Evolutionary conservation across 2,888 invertebrate genomes (phyloP), one percentile per base, ranked within the genome.

Genomic region (Elysia crispata): DNA sequence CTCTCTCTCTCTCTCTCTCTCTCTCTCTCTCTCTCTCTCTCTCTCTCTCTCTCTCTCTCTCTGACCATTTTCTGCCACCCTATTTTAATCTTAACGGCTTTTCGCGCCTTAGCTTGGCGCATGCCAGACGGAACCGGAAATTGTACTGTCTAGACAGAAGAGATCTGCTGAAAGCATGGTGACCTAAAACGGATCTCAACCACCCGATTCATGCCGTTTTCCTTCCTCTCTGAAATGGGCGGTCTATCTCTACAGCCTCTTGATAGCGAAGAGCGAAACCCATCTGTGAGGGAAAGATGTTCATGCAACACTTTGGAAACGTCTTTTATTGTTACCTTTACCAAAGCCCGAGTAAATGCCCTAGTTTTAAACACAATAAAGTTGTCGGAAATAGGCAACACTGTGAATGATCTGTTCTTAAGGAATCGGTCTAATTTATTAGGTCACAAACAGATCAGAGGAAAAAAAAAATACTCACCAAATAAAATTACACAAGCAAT

Each of bases 1-100:
- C 6, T 60, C 75, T 75, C 6, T 30, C 75, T 60, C 3, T 60
- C 60, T 60, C 31, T 62, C 33, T 62, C 76, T 62, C 64, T 64
- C 30, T 76, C 30, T 23, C 49, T 31, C 15, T 31, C 75, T 23
- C n/a, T 20, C 57, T 23, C 60, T 30, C 20, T 62, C 28, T n/a
- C 62, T 30, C 28, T 57, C 57, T 18, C 31, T 57, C 60, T 31
- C 18, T n/a, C 33, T 49, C 6, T 25, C 49, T 49, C 49, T 49
- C 41, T 41, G 41, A 11, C 66, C 66, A 5, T 30, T 31, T 31
- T 23, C 25, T 23, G 49, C 41, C 41, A 23, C 41, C 66, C 23
- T 50, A 15, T 25, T 6, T 64, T 33, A 8, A 11, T 23, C 57
- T 23, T n/a, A 50, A n/a, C 20, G 31, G 15, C 31, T 70, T 70